Base-by-base conservation (phyloP, 2,888 invertebrate species). In the Liposcelis brunnea region DNA sequence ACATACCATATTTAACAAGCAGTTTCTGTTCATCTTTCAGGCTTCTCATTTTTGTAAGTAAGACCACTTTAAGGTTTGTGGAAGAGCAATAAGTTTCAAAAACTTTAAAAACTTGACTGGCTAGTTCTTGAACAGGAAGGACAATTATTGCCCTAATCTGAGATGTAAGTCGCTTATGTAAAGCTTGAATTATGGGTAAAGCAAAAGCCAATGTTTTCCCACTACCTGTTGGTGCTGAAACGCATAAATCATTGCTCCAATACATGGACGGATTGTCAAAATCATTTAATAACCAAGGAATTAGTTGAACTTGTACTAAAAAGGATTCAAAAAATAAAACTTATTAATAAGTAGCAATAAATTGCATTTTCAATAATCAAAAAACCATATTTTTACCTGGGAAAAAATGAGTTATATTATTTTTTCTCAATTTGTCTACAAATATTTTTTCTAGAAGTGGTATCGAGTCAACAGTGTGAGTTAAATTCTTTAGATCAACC, bases 211-310 rank as follows among this genome's bases (percentile, higher is more conserved):
- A 64, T 1, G 97, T 97, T 69, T 97, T 97, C 15, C 97, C 97
- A 68, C 93, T 94, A 14, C 94, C 95, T 2, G 97, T 97, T 1
- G 97, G 94, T 14, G 95, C 93, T 35, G 91, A 93, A 21, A 98
- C 87, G 65, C 97, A 97, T 44, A 94, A 70, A 62, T 98, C 97
- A 52, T 80, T 73, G 0, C 89, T 83, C 65, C 84, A 76, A 53
- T 54, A 80, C 69, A 21, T 71, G 66, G 55, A 66, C 58, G 47
- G 75, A 68, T 52, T 74, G 65, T 50, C 67, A 59, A 52, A 77
- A 70, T 74, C 72, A 54, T 74, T 63, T 31, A 86, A 59, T 43
- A 90, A 66, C 71, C 80, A 85, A 3, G 83, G 81, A 51, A 90
- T 74, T 0, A 86, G 76, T 58, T 72, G 68, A 40, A 71, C 71